These are phyloP conservation scores for Chrysomela aeneicollis DNA, from an alignment of 2,888 invertebrate genomes.

Conservation along the genomic window DNA sequence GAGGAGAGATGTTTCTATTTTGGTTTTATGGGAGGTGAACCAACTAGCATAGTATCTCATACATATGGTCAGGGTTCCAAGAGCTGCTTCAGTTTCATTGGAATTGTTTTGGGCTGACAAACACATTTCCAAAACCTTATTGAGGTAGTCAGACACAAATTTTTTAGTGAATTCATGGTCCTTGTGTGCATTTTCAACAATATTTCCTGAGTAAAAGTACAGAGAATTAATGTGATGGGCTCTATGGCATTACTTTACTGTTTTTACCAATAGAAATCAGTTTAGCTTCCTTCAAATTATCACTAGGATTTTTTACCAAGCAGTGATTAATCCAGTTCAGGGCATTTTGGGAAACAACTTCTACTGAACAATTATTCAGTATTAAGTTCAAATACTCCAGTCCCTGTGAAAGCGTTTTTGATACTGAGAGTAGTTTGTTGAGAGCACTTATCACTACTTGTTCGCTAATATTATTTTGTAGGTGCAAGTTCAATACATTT, in stretches of 20 bases:
- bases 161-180: constrained; percentile 45
- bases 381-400: constrained; percentile 41
- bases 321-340: constrained; percentile 42
- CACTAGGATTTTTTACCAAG: constrained; percentile 38
- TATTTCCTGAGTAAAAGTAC: constrained; percentile 26
- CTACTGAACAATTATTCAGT: constrained; percentile 34
- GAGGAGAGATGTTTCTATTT: constrained; percentile 41
- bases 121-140: constrained; percentile 45
- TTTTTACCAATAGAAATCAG: constrained; percentile 28
- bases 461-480: constrained; percentile 37
- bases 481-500: constrained; percentile 36
- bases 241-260: not conserved
- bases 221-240: not conserved
- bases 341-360: constrained; percentile 37
- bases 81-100: constrained; percentile 36
- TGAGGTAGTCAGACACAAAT: constrained; percentile 43
- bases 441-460: constrained; percentile 36
- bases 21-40: constrained; percentile 39
- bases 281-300: constrained; percentile 42
- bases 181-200: constrained; percentile 37
- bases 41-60: constrained; percentile 44
- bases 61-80: constrained; percentile 37
- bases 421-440: constrained; percentile 40
- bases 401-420: constrained; percentile 42
- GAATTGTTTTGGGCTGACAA: constrained; percentile 30